These are phyloP conservation scores for Heliconius himera DNA, from an alignment of 1,140 invertebrate species.

Conservation along the genomic window DNA sequence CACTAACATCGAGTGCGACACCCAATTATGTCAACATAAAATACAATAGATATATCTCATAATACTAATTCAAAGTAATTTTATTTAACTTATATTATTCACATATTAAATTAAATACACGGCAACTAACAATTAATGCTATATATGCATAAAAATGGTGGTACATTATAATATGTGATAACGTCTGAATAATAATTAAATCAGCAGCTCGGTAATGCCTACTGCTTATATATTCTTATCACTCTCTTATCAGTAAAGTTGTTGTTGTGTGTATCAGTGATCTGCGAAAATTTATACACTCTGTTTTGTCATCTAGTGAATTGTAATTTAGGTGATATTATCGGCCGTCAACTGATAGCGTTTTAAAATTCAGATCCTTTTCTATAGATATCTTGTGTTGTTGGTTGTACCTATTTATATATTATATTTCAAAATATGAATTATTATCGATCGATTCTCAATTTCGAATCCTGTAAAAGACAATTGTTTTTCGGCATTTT, in stretches of 20 bases:
- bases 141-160: conserved; percentile 3
- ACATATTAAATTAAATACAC: not conserved
- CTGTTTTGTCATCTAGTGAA: not conserved
- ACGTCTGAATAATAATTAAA: conserved; percentile 17
- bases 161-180: conserved; percentile 3
- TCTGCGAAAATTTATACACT: conserved; percentile 20
- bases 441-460: no score
- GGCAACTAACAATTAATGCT: not conserved
- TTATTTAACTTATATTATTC: no score
- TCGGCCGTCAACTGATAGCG: not conserved
- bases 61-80: no score
- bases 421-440: not conserved
- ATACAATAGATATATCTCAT: no score
- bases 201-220: conserved; percentile 1
- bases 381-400: no score
- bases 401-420: no score
- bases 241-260: conserved; percentile 39
- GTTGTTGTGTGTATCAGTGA: conserved; percentile 36
- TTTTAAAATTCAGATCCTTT: not conserved
- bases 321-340: conserved; percentile 1
- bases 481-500: no score
- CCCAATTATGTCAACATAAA: no score
- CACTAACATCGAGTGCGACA: no score
- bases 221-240: conserved; percentile 25
- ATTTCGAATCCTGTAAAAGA: no score